Evolutionary conservation across 1,140 invertebrate species (phyloP).

Genomic region (Limonius californicus): DNA sequence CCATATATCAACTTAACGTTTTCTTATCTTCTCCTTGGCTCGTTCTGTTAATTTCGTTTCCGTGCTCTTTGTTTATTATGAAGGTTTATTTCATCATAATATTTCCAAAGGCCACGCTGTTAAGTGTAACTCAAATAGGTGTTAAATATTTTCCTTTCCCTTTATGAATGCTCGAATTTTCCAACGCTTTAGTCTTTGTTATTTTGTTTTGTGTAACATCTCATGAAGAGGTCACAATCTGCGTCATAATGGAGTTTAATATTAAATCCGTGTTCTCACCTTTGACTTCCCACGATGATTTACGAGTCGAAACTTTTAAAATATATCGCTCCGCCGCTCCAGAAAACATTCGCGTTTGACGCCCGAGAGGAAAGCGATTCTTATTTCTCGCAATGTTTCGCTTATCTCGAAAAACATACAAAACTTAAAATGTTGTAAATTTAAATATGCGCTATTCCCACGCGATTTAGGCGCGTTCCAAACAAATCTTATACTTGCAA

Average conservation of each 20-base stretch:
- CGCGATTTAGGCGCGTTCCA: constrained; percentile 4
- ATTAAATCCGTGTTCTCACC: constrained; percentile 27
- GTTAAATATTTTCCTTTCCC: too few species aligned
- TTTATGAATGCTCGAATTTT: too few species aligned
- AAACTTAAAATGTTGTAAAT: constrained; percentile 29
- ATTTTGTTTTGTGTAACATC: background rate
- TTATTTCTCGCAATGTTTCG: constrained; percentile 16
- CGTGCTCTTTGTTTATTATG: too few species aligned
- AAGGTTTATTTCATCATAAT: too few species aligned
- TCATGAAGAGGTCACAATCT: constrained; percentile 4
- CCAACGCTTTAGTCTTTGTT: background rate
- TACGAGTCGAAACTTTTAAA: constrained; percentile 31
- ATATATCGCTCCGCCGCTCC: constrained; percentile 23
- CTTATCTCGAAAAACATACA: constrained; percentile 25
- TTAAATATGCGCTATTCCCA: constrained; percentile 23
- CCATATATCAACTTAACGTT: too few species aligned
- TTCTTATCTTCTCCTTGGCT: too few species aligned
- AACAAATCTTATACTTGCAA: constrained; percentile 12
- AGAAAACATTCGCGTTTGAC: constrained; percentile 26
- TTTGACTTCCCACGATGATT: constrained; percentile 36
- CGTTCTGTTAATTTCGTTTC: too few species aligned
- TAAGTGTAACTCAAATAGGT: too few species aligned
- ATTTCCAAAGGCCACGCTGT: too few species aligned
- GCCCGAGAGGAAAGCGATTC: constrained; percentile 16
- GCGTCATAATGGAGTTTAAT: constrained; percentile 20